Evolutionary conservation across 2,888 invertebrate genomes (phyloP).

Genomic region (Phragmatobia fuliginosa): DNA sequence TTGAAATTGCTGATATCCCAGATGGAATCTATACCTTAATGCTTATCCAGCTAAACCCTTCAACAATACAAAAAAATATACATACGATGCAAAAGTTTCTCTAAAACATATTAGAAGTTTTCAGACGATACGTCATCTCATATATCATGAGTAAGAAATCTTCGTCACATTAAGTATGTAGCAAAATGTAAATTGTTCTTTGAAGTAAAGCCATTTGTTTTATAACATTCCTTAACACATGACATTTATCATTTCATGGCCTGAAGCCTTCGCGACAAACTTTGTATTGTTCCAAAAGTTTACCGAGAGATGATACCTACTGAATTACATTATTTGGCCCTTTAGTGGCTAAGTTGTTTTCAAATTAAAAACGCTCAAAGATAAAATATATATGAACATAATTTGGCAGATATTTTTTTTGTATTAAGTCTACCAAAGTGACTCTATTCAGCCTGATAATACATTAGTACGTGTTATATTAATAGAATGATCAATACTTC

Average conservation of each 20-base stretch:
- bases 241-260: conserved; percentile 17
- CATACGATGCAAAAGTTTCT: not conserved
- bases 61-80: not conserved
- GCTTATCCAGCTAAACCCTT: too few species aligned
- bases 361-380: not conserved
- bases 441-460: too few species aligned
- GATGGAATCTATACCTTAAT: too few species aligned
- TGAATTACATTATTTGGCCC: conserved; percentile 13
- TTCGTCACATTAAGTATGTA: conserved; percentile 1
- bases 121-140: not conserved
- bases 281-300: conserved; percentile 33
- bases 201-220: conserved; percentile 13
- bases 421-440: too few species aligned
- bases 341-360: conserved; percentile 4
- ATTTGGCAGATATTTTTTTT: not conserved
- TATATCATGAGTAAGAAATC: conserved; percentile 7
- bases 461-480: too few species aligned
- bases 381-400: not conserved
- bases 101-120: not conserved
- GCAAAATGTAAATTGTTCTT: conserved; percentile 11
- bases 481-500: too few species aligned
- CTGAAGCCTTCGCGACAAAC: conserved; percentile 28
- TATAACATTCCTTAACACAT: conserved; percentile 14
- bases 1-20: too few species aligned
- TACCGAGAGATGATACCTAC: not conserved